These are phyloP conservation scores for Gonioctena quinquepunctata DNA, from an alignment of 1,140 invertebrate species.

Conservation along the genomic window DNA sequence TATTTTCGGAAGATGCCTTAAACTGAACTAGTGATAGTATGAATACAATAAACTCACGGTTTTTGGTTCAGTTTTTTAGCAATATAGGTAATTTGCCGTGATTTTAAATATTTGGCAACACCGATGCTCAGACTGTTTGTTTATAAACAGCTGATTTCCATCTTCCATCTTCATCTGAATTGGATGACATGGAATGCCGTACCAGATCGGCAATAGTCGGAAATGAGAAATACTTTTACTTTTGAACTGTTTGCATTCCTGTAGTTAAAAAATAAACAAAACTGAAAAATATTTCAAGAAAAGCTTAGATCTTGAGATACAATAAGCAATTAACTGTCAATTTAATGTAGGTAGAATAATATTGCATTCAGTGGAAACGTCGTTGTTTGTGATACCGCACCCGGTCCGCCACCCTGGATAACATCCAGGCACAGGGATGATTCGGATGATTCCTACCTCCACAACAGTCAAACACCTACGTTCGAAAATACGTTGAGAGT, in stretches of 20 bases:
- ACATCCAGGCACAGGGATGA: conserved; percentile 14
- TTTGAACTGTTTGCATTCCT: conserved; percentile 5
- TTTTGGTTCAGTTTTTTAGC: too few relatives aligned
- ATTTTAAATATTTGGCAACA: background rate
- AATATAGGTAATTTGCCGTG: too few relatives aligned
- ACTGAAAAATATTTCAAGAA: background rate
- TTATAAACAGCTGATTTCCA: background rate
- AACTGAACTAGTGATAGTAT: too few relatives aligned
- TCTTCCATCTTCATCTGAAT: background rate
- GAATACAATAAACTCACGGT: too few relatives aligned
- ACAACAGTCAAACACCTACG: background rate
- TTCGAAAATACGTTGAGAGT: background rate
- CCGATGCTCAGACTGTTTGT: background rate
- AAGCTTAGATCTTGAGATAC: background rate
- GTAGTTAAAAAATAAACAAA: background rate
- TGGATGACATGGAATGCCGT: background rate
- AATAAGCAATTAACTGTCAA: background rate
- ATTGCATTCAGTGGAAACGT: background rate
- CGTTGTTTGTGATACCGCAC: background rate
- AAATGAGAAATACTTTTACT: background rate
- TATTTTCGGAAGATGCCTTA: too few relatives aligned
- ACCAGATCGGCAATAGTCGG: background rate
- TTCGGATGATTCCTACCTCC: background rate
- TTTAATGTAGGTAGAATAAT: background rate
- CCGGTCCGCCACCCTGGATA: background rate